Evolutionary conservation across 2,113 vertebrate genomes (phyloP).

Genomic region (Anas platyrhynchos): DNA sequence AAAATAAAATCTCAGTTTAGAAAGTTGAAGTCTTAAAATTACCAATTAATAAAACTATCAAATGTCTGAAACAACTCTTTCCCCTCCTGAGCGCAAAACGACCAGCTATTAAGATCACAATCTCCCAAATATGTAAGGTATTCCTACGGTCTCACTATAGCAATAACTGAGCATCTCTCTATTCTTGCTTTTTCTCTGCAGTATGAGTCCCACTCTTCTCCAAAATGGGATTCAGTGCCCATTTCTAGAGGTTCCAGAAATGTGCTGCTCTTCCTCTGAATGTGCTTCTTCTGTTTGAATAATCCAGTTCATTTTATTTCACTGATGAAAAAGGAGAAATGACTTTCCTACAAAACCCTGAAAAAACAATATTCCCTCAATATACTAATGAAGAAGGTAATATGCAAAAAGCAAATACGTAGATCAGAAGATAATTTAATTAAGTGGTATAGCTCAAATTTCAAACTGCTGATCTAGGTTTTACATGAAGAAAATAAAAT

Average conservation of each 20-base stretch:
- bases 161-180: not conserved
- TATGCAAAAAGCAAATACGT: not conserved
- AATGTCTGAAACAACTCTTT: not conserved
- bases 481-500: not conserved
- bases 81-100: not conserved
- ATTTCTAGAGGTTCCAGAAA: not conserved
- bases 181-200: not conserved
- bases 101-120: not conserved
- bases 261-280: not conserved
- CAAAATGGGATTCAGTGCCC: not conserved
- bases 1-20: constrained; percentile 12
- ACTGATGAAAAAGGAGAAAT: not conserved
- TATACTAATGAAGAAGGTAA: not conserved
- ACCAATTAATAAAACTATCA: constrained; percentile 14
- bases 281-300: not conserved
- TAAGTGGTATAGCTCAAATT: not conserved
- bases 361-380: not conserved
- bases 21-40: constrained; percentile 3
- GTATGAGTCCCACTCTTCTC: not conserved
- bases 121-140: not conserved
- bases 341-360: not conserved
- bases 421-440: not conserved
- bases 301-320: not conserved
- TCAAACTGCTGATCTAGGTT: not conserved
- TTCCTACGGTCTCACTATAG: not conserved